phyloP scores from a whole-genome alignment of 2,797 vertebrate genomes.

The Hippocampus kuda region DNA sequence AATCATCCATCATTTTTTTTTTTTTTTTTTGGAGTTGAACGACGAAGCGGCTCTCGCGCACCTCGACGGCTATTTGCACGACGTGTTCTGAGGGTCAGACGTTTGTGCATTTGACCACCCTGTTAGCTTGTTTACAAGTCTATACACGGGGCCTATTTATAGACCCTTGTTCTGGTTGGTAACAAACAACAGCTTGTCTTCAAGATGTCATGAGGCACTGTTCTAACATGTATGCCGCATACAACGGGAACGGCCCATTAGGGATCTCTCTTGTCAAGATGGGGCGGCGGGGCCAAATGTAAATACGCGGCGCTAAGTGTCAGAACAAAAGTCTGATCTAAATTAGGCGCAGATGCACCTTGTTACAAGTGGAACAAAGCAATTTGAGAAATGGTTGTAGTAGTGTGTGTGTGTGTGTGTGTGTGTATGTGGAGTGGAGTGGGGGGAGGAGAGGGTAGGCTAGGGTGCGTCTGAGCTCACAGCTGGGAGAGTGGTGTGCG shows the following conservation, averaged over 20 bases:
- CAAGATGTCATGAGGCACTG: background rate
- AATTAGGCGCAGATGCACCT: conserved; percentile 54
- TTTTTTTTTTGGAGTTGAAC: background rate
- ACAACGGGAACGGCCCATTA: conserved; percentile 14
- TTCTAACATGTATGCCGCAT: background rate
- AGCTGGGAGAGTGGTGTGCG: conserved; percentile 85
- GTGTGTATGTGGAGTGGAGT: conserved; percentile 11
- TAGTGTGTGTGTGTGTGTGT: conserved; percentile 14
- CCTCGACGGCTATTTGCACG: background rate
- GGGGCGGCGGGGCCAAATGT: background rate
- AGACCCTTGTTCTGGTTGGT: background rate
- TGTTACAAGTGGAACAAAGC: conserved; percentile 48
- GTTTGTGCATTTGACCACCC: background rate
- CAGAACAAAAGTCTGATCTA: conserved; percentile 53
- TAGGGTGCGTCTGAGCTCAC: conserved; percentile 67
- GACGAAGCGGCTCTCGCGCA: background rate
- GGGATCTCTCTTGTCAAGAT: conserved; percentile 14
- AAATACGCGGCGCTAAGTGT: conserved; percentile 11
- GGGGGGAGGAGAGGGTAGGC: conserved; percentile 11
- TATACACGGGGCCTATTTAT: background rate
- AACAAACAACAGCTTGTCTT: conserved; percentile 11
- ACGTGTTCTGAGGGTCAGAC: background rate
- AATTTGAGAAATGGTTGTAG: conserved; percentile 40
- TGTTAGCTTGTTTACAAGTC: conserved; percentile 5
- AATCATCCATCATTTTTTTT: conserved; percentile 8